phyloP scores from a whole-genome alignment of 2,113 vertebrate species.

The Otocyon megalotis region DNA sequence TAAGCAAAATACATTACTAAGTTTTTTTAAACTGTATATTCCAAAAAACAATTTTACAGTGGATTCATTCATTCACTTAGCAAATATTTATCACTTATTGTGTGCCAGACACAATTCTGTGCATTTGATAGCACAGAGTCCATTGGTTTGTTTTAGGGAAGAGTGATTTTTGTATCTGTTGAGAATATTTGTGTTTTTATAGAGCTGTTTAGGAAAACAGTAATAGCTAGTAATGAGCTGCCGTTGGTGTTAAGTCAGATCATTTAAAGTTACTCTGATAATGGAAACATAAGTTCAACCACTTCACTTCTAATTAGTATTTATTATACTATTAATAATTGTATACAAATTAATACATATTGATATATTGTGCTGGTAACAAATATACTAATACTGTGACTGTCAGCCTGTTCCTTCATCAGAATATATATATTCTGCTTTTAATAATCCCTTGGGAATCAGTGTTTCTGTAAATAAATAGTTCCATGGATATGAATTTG shows the following conservation, averaged over 20 bases:
- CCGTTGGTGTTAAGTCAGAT: neutral
- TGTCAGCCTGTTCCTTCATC: neutral
- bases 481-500: slow-evolving; percentile 29
- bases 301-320: slow-evolving; percentile 42
- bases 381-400: neutral
- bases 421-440: slow-evolving; percentile 45
- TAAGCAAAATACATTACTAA: neutral
- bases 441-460: slow-evolving; percentile 34
- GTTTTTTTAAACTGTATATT: neutral
- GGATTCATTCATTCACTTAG: neutral
- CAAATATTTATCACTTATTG: neutral
- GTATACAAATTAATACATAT: neutral
- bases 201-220: slow-evolving; percentile 19
- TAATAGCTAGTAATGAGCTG: neutral
- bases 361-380: neutral
- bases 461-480: slow-evolving; percentile 54
- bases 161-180: slow-evolving; percentile 20
- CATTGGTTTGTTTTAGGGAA: neutral
- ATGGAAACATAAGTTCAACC: neutral
- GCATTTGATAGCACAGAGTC: neutral
- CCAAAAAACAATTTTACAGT: neutral
- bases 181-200: slow-evolving; percentile 54
- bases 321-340: neutral
- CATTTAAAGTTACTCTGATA: slow-evolving; percentile 35
- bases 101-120: neutral